A percentile compares a stretch with the other conserved stretches of the same genome.
These are phyloP conservation scores for Piscicola geometra DNA, from an alignment of 2,888 invertebrate genomes.

Conservation along the genomic window DNA sequence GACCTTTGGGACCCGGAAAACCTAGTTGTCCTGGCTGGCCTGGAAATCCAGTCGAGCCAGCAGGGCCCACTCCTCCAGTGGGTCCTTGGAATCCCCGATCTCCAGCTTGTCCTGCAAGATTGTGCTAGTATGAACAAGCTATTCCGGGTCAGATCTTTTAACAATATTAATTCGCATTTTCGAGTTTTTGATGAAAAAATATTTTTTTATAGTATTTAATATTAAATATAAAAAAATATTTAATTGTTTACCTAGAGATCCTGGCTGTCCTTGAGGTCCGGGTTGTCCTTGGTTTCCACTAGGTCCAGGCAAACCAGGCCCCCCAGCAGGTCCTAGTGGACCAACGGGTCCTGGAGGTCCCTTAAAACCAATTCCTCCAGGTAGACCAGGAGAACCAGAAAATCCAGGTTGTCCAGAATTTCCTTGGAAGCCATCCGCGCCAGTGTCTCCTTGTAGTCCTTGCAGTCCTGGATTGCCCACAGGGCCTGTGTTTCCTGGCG, in stretches of 20 bases:
- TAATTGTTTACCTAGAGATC: conserved; percentile 26
- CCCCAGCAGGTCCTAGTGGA: conserved; percentile 27
- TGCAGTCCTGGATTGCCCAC: conserved; percentile 25
- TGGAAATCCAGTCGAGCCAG: conserved; percentile 28
- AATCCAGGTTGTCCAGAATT: conserved; percentile 58
- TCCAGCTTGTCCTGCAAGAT: conserved; percentile 35
- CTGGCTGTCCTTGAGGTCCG: conserved; percentile 38
- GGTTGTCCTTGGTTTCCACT: conserved; percentile 34
- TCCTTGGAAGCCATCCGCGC: conserved; percentile 20
- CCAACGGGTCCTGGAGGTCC: conserved; percentile 32
- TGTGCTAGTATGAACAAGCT: no score
- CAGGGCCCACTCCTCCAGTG: conserved; percentile 34
- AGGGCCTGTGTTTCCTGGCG: conserved; percentile 29
- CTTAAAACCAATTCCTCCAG: conserved; percentile 18
- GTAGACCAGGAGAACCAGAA: conserved; percentile 59
- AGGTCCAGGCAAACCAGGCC: conserved; percentile 34
- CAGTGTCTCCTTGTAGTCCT: background rate
- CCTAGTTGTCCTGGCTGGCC: conserved; percentile 33
- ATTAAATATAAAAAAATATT: background rate
- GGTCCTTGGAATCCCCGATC: conserved; percentile 36
- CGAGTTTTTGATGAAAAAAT: no score
- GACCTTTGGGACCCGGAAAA: conserved; percentile 30
- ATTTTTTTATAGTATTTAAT: background rate
- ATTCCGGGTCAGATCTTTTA: no score
- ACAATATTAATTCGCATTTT: no score